A percentile compares a stretch with the other conserved stretches of the same genome.
Evolutionary conservation across 2,113 vertebrate genomes (phyloP).

Genomic region (Osmerus mordax): DNA sequence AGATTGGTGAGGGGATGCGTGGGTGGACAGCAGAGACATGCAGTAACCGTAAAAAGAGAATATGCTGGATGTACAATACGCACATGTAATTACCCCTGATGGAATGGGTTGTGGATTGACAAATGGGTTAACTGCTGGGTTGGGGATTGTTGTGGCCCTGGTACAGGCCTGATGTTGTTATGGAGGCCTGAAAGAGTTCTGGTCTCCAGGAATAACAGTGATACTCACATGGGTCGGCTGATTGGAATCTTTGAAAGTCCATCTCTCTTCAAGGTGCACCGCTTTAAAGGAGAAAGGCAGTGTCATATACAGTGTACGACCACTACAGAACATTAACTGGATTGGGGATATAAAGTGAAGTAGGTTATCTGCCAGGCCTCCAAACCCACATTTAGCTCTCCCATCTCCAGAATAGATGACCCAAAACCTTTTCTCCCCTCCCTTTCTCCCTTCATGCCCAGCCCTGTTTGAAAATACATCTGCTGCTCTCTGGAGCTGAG

Average conservation of each 20-base stretch:
- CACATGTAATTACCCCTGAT: background rate
- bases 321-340: background rate
- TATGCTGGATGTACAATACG: background rate
- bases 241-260: no score
- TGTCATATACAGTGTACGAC: background rate
- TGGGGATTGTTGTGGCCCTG: background rate
- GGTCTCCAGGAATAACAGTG: no score
- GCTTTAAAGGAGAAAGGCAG: background rate
- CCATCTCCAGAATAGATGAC: conserved; percentile 69
- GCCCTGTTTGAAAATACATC: conserved; percentile 34
- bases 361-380: conserved; percentile 63
- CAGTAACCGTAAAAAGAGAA: background rate
- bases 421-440: conserved; percentile 51
- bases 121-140: background rate
- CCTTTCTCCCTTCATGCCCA: conserved; percentile 28
- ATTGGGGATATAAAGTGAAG: conserved; percentile 51
- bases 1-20: background rate
- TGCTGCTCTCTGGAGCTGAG: conserved; percentile 7
- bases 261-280: no score
- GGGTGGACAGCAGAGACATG: background rate
- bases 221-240: background rate
- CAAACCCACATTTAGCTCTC: conserved; percentile 57
- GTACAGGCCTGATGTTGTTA: background rate
- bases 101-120: background rate
- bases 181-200: no score